Evolutionary conservation across 2,113 vertebrate species (phyloP), one percentile per base, ranked within the genome.

Genomic region (Macaca mulatta): DNA sequence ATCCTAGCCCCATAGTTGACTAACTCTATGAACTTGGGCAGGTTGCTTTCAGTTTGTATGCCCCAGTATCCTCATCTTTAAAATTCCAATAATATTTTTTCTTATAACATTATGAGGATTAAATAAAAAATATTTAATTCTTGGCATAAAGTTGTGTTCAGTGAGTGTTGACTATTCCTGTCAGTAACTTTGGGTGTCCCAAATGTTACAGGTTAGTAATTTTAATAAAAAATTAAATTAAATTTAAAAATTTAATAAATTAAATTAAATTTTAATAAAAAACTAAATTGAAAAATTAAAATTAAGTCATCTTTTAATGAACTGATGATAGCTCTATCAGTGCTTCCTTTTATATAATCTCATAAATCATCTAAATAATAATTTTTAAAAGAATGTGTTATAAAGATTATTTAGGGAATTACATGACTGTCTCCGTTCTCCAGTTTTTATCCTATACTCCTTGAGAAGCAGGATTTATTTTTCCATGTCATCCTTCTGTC

Each of bases 381-480:
- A 67, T 74, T 70, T 87, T 92, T 52, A 70, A 89, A 86, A 93
- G 10, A 52, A 69, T 84, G 0, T 89, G 43, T 90, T 50, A 59
- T 95, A 57, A 72, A 87, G 30, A 1, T 78, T 88, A 83, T 64
- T 32, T 64, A 32, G 50, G 13, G 14, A 64, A 38, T 85, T 77
- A 38, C 8, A 86, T 57, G 38, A 35, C 23, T 84, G 13, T 70
- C 20, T 22, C 48, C 45, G 32, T 72, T 83, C 9, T 91, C 22
- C 83, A 1, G 52, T 88, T 89, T 81, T 27, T 77, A 57, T 84
- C 2, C 40, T 52, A 2, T 50, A 52, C 20, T 52, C 16, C 57
- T 90, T 61, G 55, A 77, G 43, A 93, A 67, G 74, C 27, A 90
- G 11, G 5, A 87, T 83, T 87, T 97, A 55, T 93, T 91, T 96